phyloP scores from a whole-genome alignment of 2,888 invertebrate species.

The Eurytoma adleriae region DNA sequence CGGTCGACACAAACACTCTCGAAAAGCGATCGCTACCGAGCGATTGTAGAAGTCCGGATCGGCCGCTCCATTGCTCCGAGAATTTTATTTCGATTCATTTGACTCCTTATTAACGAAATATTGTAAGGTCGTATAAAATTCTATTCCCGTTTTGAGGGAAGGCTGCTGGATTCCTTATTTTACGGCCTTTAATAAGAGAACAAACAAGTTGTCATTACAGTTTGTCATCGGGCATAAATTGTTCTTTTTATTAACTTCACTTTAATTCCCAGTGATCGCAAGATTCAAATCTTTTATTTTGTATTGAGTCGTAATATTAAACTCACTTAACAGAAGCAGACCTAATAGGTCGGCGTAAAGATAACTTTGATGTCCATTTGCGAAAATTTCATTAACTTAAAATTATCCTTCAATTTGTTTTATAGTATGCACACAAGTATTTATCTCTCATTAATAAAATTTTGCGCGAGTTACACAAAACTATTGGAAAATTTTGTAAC shows the following conservation, averaged over 20 bases:
- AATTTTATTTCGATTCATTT: conserved; percentile 51
- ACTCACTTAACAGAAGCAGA: background rate
- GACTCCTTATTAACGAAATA: conserved; percentile 51
- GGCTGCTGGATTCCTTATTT: conserved; percentile 49
- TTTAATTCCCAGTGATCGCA: conserved; percentile 6
- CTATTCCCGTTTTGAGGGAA: conserved; percentile 24
- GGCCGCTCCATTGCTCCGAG: conserved; percentile 9
- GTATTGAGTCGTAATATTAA: background rate
- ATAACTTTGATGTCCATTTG: too few species aligned
- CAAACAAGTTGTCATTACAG: conserved; percentile 48
- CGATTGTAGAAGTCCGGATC: conserved; percentile 30
- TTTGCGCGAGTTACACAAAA: too few species aligned
- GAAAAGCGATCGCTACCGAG: conserved; percentile 36
- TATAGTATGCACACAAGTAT: too few species aligned
- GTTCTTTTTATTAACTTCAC: conserved; percentile 39
- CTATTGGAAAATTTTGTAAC: too few species aligned
- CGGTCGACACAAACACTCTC: conserved; percentile 15
- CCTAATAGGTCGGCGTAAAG: background rate
- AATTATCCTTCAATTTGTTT: too few species aligned
- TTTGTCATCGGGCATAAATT: conserved; percentile 50
- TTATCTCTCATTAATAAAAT: too few species aligned
- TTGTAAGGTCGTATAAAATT: conserved; percentile 49
- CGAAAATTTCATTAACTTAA: too few species aligned
- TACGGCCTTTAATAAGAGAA: conserved; percentile 45
- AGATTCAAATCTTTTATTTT: background rate